These are phyloP conservation scores for Parasteatoda lunata DNA, from an alignment of 2,888 invertebrate species.

Conservation along the genomic window DNA sequence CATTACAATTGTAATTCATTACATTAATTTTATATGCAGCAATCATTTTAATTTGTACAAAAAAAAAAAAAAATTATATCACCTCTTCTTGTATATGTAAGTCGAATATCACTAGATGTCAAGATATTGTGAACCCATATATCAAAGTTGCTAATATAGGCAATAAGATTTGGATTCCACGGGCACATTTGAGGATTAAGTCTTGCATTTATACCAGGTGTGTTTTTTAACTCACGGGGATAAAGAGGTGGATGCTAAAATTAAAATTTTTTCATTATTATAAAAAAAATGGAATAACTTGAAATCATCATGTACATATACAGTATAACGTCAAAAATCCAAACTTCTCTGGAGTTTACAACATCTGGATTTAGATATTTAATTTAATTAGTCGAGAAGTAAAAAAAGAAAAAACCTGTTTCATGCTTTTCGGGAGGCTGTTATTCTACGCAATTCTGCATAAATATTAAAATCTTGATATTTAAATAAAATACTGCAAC, in stretches of 20 bases:
- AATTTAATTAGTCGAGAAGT: not conserved
- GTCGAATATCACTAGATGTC: constrained; percentile 74
- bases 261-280: not conserved
- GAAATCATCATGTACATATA: not conserved
- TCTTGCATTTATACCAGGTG: constrained; percentile 80
- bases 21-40: too few species aligned
- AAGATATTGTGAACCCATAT: constrained; percentile 87
- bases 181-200: constrained; percentile 90
- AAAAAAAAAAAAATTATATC: not conserved
- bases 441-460: too few species aligned
- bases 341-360: too few species aligned
- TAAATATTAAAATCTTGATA: too few species aligned
- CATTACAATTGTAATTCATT: not conserved
- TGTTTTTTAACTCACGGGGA: constrained; percentile 74
- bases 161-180: constrained; percentile 85
- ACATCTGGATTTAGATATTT: not conserved
- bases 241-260: constrained; percentile 73
- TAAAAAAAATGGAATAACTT: not conserved
- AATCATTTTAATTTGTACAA: not conserved
- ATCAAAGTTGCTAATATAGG: constrained; percentile 92
- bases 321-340: too few species aligned
- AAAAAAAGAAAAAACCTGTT: too few species aligned
- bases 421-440: too few species aligned
- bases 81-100: constrained; percentile 67
- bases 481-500: too few species aligned